Conservation (phyloP, 92 coral and sea anemone species). For the Epizoanthus illoricatus region DNA sequence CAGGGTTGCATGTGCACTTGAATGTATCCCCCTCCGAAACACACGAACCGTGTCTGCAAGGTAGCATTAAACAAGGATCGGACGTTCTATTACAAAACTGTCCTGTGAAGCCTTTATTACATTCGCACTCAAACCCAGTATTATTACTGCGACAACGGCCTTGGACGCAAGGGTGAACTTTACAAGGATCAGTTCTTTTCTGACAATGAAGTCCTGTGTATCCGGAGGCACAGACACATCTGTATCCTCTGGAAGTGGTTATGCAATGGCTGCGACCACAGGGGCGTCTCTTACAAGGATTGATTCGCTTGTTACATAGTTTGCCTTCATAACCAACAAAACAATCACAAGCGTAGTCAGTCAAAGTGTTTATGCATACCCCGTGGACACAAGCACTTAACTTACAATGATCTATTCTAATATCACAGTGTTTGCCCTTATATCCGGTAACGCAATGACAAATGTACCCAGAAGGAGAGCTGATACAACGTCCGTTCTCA, state of each 20-base stretch:
- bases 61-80: conserved; percentile 47
- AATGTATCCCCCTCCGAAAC: conserved; percentile 11
- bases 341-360: conserved; percentile 43
- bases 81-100: conserved; percentile 46
- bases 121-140: conserved; percentile 52
- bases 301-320: conserved; percentile 36
- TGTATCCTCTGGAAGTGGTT: conserved; percentile 42
- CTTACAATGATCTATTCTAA: conserved; percentile 41
- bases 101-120: conserved; percentile 63
- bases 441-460: conserved; percentile 56
- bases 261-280: conserved; percentile 51
- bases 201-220: conserved; percentile 60
- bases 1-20: conserved; percentile 61
- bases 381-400: conserved; percentile 80
- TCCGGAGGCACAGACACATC: conserved; percentile 50
- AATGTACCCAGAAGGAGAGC: conserved; percentile 40
- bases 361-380: conserved; percentile 47
- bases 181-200: conserved; percentile 35
- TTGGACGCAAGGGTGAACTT: conserved; percentile 34
- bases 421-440: conserved; percentile 58
- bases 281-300: conserved; percentile 41
- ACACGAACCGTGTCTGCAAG: conserved; percentile 75
- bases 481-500: conserved; percentile 51
- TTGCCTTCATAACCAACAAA: conserved; percentile 48
- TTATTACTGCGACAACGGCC: conserved; percentile 60